A percentile compares a stretch with the other conserved stretches of the same genome.
Evolutionary conservation across 2,797 vertebrate species (phyloP).

Genomic region (Simalia tracyae): DNA sequence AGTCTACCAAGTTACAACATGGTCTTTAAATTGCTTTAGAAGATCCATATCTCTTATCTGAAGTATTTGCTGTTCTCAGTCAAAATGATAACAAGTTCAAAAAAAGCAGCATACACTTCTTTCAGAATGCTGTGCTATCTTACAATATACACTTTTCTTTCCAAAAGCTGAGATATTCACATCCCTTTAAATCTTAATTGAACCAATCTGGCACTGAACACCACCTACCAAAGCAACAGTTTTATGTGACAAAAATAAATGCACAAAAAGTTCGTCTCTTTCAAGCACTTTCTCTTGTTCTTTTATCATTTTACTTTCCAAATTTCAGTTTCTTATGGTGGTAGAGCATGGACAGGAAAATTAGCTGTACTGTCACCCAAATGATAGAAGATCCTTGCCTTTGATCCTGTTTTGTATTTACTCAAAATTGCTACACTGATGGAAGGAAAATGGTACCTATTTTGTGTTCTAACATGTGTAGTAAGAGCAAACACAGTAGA

Average conservation of each 20-base stretch:
- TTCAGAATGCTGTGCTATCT: not conserved
- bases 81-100: not conserved
- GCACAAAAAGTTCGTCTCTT: not conserved
- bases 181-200: not conserved
- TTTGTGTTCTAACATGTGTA: not conserved
- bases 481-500: conserved; percentile 2
- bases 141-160: not conserved
- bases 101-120: not conserved
- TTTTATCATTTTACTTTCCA: conserved; percentile 7
- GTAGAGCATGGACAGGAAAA: not conserved
- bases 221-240: not conserved
- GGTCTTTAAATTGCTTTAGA: not conserved
- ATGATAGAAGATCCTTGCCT: conserved; percentile 5
- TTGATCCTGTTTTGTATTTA: conserved; percentile 14
- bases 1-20: not conserved
- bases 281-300: not conserved
- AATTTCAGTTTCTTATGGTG: conserved; percentile 3
- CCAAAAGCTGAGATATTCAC: not conserved
- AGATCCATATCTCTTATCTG: not conserved
- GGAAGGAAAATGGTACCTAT: not conserved
- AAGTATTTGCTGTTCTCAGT: not conserved
- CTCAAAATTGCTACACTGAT: not conserved
- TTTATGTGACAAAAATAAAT: not conserved
- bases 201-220: not conserved
- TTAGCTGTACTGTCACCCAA: not conserved